phyloP scores from a whole-genome alignment of 1,140 invertebrate genomes.

The Belonocnema kinseyi region DNA sequence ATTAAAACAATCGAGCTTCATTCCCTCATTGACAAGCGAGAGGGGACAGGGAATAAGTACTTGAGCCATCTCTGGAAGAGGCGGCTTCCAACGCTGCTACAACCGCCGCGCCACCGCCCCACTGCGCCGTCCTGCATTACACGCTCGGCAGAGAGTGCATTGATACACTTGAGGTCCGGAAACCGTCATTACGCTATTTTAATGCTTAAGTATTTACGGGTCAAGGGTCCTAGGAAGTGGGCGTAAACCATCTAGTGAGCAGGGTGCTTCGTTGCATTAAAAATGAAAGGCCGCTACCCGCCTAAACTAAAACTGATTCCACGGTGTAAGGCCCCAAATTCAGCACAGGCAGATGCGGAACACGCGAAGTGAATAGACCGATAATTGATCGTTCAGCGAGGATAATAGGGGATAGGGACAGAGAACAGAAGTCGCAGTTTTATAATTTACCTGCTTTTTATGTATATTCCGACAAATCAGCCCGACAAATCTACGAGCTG shows the following conservation, averaged over 20 bases:
- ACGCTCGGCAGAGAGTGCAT: slow-evolving; percentile 51
- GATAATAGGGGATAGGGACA: neutral
- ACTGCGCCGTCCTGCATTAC: neutral
- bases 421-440: neutral
- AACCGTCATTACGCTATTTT: slow-evolving; percentile 69
- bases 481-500: too few relatives aligned
- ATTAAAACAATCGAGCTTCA: slow-evolving; percentile 68
- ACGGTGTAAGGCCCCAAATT: slow-evolving; percentile 44
- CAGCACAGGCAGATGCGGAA: slow-evolving; percentile 59
- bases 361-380: slow-evolving; percentile 8
- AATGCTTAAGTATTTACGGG: slow-evolving; percentile 67
- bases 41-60: slow-evolving; percentile 47
- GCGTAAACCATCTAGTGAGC: slow-evolving; percentile 52
- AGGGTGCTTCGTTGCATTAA: slow-evolving; percentile 55
- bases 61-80: slow-evolving; percentile 35
- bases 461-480: too few relatives aligned
- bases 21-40: slow-evolving; percentile 58
- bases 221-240: slow-evolving; percentile 66
- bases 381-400: neutral
- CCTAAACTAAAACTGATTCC: slow-evolving; percentile 37
- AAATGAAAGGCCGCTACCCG: slow-evolving; percentile 43
- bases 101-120: too few relatives aligned
- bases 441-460: too few relatives aligned
- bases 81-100: slow-evolving; percentile 37
- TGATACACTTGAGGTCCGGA: slow-evolving; percentile 67